Conservation (phyloP, 1,140 invertebrate genomes). For the Bathynomus jamesi region DNA sequence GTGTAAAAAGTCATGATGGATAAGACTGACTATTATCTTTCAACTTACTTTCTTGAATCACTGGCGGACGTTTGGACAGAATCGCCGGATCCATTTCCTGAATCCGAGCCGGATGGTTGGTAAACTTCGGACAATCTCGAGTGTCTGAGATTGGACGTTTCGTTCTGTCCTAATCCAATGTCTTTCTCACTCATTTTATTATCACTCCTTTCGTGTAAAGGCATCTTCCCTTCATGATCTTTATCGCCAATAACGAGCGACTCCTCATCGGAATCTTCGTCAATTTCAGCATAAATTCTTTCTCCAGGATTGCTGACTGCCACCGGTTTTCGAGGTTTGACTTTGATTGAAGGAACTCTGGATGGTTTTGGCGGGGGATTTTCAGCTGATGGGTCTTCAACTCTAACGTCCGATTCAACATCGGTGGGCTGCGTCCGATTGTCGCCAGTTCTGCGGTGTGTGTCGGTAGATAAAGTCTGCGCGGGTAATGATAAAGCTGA, state of each 20-base stretch:
- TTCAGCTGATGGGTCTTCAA: conserved; percentile 13
- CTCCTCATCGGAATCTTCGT: conserved; percentile 31
- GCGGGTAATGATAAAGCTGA: conserved; percentile 19
- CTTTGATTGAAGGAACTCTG: conserved; percentile 33
- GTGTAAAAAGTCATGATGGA: too few relatives aligned
- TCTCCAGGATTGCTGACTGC: conserved; percentile 11
- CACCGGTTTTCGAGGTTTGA: conserved; percentile 27
- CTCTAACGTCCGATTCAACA: neutral
- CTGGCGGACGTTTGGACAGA: conserved; percentile 61
- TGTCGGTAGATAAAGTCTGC: conserved; percentile 2
- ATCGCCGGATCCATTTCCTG: conserved; percentile 77
- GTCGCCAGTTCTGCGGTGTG: neutral
- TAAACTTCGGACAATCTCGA: conserved; percentile 47
- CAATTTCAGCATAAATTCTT: conserved; percentile 35
- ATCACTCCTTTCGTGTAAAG: conserved; percentile 10
- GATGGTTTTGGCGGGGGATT: conserved; percentile 33
- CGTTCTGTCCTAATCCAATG: neutral
- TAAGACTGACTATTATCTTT: too few relatives aligned
- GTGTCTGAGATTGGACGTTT: conserved; percentile 20
- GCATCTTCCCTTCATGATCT: conserved; percentile 7
- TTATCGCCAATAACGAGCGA: conserved; percentile 11
- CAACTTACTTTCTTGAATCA: conserved; percentile 43
- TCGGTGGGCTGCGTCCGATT: neutral
- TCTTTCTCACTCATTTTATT: conserved; percentile 1
- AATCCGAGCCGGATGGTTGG: conserved; percentile 74